phyloP scores from a whole-genome alignment of 2,888 invertebrate genomes.

The Heliconius ethilla region DNA sequence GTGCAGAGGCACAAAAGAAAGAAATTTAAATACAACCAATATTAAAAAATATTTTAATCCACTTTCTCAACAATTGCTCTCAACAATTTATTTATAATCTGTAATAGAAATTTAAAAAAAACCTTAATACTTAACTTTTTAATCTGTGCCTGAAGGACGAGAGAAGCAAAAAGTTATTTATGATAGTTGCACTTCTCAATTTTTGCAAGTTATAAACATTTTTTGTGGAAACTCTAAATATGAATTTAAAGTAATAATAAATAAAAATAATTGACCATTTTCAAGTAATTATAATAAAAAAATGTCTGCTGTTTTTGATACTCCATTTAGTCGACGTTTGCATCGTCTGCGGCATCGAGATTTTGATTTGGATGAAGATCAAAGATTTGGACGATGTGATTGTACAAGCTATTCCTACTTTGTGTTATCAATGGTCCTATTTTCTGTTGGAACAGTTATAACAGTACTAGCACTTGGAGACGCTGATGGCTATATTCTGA shows the following conservation, averaged over 20 bases:
- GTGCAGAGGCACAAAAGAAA: no score
- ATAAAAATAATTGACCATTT: slow-evolving; percentile 50
- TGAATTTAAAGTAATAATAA: slow-evolving; percentile 45
- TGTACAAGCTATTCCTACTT: slow-evolving; percentile 86
- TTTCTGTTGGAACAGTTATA: slow-evolving; percentile 84
- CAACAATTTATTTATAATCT: neutral
- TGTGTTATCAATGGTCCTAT: slow-evolving; percentile 83
- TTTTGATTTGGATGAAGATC: slow-evolving; percentile 82
- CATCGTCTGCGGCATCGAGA: slow-evolving; percentile 82
- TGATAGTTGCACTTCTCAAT: slow-evolving; percentile 44
- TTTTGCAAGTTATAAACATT: slow-evolving; percentile 48
- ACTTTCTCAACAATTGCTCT: neutral
- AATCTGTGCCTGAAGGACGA: slow-evolving; percentile 38
- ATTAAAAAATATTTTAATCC: neutral
- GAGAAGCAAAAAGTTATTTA: slow-evolving; percentile 38
- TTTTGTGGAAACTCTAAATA: slow-evolving; percentile 35
- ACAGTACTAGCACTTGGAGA: slow-evolving; percentile 84
- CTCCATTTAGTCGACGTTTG: slow-evolving; percentile 83
- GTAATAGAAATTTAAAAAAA: slow-evolving; percentile 18
- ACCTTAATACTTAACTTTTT: slow-evolving; percentile 6
- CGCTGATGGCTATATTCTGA: slow-evolving; percentile 82
- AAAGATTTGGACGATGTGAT: slow-evolving; percentile 84
- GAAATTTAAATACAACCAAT: neutral
- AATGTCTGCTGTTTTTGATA: slow-evolving; percentile 85
- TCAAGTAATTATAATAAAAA: slow-evolving; percentile 53